Percentiles rank a stretch among this genome's conserved stretches.
Evolutionary conservation across 1,140 invertebrate species (phyloP).

Genomic region (Drosophila ironensis): DNA sequence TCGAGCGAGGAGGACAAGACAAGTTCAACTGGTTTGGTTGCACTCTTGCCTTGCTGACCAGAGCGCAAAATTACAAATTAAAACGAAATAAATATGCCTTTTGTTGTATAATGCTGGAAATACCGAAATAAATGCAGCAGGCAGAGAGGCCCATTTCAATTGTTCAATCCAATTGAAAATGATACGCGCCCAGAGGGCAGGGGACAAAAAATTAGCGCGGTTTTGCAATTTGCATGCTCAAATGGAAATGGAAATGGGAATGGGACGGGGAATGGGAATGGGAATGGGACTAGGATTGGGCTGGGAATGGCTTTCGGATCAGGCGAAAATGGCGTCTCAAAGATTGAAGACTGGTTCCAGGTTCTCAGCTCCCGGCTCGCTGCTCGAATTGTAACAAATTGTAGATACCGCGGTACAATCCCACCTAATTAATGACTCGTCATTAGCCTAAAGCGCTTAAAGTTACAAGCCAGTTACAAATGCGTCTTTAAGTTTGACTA

Average conservation of each 20-base stretch:
- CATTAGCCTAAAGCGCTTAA: slow-evolving; percentile 55
- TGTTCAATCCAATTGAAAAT: slow-evolving; percentile 52
- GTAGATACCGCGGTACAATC: slow-evolving; percentile 1
- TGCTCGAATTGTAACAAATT: slow-evolving; percentile 47
- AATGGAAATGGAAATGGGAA: too few relatives aligned
- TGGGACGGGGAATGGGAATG: too few relatives aligned
- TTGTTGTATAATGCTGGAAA: slow-evolving; percentile 63
- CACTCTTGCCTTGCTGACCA: slow-evolving; percentile 55
- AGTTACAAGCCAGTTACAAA: slow-evolving; percentile 67
- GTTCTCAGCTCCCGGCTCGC: slow-evolving; percentile 2
- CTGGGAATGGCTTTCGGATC: slow-evolving; percentile 39
- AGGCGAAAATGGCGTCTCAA: slow-evolving; percentile 50
- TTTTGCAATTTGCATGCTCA: slow-evolving; percentile 74
- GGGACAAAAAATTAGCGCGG: slow-evolving; percentile 67
- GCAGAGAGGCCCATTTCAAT: slow-evolving; percentile 18
- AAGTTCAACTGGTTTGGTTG: slow-evolving; percentile 75
- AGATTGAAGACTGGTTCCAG: slow-evolving; percentile 9
- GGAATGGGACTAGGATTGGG: too few relatives aligned
- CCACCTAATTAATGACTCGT: slow-evolving; percentile 62
- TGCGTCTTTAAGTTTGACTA: slow-evolving; percentile 78
- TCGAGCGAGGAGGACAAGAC: slow-evolving; percentile 48
- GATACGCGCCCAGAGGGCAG: slow-evolving; percentile 43
- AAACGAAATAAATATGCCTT: slow-evolving; percentile 80
- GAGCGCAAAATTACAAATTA: slow-evolving; percentile 80
- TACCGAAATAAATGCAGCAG: slow-evolving; percentile 36